Conservation (phyloP, 2,888 invertebrate species). For the Biston stratarius region DNA sequence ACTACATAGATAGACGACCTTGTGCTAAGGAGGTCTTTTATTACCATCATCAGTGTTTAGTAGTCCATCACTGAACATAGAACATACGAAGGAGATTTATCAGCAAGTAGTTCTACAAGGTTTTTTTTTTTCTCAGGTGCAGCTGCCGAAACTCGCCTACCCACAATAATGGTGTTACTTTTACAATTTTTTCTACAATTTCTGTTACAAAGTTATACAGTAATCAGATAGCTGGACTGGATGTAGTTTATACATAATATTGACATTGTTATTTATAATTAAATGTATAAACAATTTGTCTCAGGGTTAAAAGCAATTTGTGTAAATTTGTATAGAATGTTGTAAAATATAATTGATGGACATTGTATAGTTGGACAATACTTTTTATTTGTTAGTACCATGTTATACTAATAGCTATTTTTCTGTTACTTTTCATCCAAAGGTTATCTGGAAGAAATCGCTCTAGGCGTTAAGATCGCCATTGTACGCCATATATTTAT, state of each 20-base stretch:
- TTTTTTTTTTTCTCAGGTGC: conserved; percentile 64
- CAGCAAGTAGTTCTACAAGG: too few relatives aligned
- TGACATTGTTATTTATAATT: conserved; percentile 43
- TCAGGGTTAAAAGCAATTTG: conserved; percentile 58
- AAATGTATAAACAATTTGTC: conserved; percentile 48
- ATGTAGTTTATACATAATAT: conserved; percentile 27
- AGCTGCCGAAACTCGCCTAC: conserved; percentile 71
- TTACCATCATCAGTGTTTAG: too few relatives aligned
- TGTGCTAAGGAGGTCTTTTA: too few relatives aligned
- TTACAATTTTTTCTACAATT: conserved; percentile 72
- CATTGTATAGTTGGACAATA: conserved; percentile 33
- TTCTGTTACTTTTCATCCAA: too few relatives aligned
- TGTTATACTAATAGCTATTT: too few relatives aligned
- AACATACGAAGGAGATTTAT: too few relatives aligned
- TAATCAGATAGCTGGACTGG: conserved; percentile 73
- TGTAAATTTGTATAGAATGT: conserved; percentile 35
- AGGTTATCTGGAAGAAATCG: too few relatives aligned
- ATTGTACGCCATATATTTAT: too few relatives aligned
- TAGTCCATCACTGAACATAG: too few relatives aligned
- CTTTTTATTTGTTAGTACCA: not conserved
- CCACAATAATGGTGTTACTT: conserved; percentile 71
- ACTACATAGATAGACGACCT: too few relatives aligned
- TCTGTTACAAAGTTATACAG: conserved; percentile 68
- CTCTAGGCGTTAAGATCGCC: too few relatives aligned
- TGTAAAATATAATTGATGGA: conserved; percentile 14